Evolutionary conservation across 92 coral and sea anemone species (phyloP).

Genomic region (Actinostola sp.): DNA sequence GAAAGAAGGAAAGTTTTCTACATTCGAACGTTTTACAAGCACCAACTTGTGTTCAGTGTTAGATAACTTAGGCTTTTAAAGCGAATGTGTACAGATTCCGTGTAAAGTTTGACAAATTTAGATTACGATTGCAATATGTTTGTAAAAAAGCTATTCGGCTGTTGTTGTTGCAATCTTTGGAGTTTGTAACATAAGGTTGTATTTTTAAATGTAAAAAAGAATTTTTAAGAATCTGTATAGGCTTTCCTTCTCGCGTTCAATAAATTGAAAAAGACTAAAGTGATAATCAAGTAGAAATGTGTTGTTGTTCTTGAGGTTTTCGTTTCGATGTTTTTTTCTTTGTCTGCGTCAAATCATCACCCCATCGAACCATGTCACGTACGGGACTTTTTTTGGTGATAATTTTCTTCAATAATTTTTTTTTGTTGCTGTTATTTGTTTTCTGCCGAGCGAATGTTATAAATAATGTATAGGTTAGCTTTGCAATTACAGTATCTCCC

Average conservation of each 20-base stretch:
- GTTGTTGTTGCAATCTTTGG: constrained; percentile 22
- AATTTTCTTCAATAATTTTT: constrained; percentile 15
- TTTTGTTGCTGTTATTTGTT: constrained; percentile 27
- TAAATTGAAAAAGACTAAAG: constrained; percentile 58
- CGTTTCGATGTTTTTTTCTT: neutral
- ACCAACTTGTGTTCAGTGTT: constrained; percentile 77
- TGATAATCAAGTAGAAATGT: constrained; percentile 27
- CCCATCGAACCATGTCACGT: neutral
- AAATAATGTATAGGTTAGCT: constrained; percentile 29
- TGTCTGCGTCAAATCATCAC: neutral
- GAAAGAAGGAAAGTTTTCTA: constrained; percentile 71
- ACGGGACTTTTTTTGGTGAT: constrained; percentile 6
- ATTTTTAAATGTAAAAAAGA: constrained; percentile 86
- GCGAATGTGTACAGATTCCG: constrained; percentile 47
- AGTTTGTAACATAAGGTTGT: constrained; percentile 90
- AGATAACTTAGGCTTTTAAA: constrained; percentile 39
- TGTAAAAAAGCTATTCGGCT: constrained; percentile 51
- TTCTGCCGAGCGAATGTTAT: constrained; percentile 29
- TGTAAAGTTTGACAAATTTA: constrained; percentile 70
- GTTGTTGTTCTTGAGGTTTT: constrained; percentile 30
- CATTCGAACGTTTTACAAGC: constrained; percentile 75
- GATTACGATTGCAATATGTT: constrained; percentile 60
- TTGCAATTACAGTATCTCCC: constrained; percentile 51
- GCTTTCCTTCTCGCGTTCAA: constrained; percentile 67
- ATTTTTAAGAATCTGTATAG: constrained; percentile 95